Evolutionary conservation across 1,140 invertebrate genomes (phyloP).

Genomic region (Sinella curviseta): DNA sequence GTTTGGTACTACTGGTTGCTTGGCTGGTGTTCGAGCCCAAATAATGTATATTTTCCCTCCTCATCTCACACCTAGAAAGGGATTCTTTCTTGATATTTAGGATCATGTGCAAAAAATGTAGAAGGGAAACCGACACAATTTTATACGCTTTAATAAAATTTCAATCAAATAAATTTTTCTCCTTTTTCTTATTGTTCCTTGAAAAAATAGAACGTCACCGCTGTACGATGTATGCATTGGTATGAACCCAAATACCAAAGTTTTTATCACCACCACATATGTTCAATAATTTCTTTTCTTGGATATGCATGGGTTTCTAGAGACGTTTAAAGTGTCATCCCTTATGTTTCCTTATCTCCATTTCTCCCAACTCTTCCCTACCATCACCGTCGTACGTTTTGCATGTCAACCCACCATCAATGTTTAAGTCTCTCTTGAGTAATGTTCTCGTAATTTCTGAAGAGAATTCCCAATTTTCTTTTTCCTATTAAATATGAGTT

Average conservation of each 20-base stretch:
- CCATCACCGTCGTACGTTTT: too few species aligned
- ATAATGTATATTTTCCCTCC: neutral
- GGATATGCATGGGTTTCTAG: neutral
- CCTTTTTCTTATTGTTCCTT: neutral
- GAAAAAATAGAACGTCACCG: neutral
- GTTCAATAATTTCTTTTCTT: neutral
- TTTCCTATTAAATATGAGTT: too few species aligned
- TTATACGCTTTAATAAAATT: constrained; percentile 21
- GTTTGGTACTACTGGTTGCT: neutral
- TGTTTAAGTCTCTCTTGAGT: too few species aligned
- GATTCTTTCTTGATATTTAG: too few species aligned
- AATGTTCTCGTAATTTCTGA: too few species aligned
- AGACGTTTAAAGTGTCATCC: neutral
- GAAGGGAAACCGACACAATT: neutral
- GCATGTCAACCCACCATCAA: too few species aligned
- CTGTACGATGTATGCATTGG: neutral
- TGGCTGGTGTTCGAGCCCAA: neutral
- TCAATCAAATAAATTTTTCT: constrained; percentile 17
- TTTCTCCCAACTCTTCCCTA: too few species aligned
- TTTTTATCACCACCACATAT: neutral
- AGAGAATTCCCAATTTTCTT: too few species aligned
- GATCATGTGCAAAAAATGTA: too few species aligned
- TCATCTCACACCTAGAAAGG: too few species aligned
- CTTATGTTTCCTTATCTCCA: neutral
- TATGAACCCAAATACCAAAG: neutral